A percentile compares a stretch with the other conserved stretches of the same genome.
Evolutionary conservation across 2,113 vertebrate genomes (phyloP).

Genomic region (Circaetus cinerascens): DNA sequence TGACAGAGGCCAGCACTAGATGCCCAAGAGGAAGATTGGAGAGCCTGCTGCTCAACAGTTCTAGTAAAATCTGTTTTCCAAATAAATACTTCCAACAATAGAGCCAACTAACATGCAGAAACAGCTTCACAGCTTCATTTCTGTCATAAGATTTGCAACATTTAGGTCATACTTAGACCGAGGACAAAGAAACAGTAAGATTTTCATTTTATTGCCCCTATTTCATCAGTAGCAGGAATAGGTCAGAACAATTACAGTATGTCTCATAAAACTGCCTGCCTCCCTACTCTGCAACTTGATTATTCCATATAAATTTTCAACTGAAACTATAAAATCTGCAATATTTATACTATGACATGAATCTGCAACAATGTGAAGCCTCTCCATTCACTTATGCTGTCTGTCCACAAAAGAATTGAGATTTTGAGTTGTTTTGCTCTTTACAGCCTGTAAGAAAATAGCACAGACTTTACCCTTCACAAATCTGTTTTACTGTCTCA

Average conservation of each 20-base stretch:
- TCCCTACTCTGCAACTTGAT: not conserved
- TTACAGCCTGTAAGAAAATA: not conserved
- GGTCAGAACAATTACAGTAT: not conserved
- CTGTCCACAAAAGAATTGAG: not conserved
- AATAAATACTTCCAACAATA: not conserved
- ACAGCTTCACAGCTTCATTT: not conserved
- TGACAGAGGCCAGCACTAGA: not conserved
- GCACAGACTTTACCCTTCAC: not conserved
- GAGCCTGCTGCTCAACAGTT: not conserved
- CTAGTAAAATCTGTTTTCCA: not conserved
- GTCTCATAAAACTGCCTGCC: not conserved
- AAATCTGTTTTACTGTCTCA: not conserved
- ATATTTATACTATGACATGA: not conserved
- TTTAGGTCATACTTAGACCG: not conserved
- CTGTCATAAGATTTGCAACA: not conserved
- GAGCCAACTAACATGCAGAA: not conserved
- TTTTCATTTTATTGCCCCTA: not conserved
- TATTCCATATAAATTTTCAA: constrained; percentile 23
- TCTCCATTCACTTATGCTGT: not conserved
- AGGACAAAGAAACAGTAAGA: constrained; percentile 7
- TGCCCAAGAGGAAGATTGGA: not conserved
- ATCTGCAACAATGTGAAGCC: not conserved
- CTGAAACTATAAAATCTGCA: not conserved
- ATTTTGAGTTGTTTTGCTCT: not conserved
- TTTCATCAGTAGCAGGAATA: constrained; percentile 8